Percentiles rank a stretch among this genome's conserved stretches.
Conservation (phyloP, 2,797 vertebrate genomes). For the Agapornis canus region DNA sequence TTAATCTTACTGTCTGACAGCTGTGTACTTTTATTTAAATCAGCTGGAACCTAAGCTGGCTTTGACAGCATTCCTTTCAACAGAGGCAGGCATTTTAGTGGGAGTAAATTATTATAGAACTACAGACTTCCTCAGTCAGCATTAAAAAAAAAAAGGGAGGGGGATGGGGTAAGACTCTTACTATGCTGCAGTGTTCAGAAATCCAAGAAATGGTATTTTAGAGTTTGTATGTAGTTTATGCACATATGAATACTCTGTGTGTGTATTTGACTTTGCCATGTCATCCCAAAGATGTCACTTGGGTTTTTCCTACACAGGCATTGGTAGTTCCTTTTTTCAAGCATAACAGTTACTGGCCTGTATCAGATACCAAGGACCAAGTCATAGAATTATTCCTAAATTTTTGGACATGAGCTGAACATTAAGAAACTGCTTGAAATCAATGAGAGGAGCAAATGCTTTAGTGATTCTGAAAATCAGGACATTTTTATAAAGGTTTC, state of each 20-base stretch:
- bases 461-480: background rate
- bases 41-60: constrained; percentile 45
- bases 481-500: background rate
- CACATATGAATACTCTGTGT: background rate
- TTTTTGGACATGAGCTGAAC: background rate
- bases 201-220: background rate
- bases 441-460: background rate
- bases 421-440: background rate
- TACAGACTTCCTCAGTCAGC: constrained; percentile 45
- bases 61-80: constrained; percentile 66
- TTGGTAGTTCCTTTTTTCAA: background rate
- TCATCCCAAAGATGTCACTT: background rate
- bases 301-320: background rate
- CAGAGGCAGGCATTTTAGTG: constrained; percentile 35
- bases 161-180: background rate
- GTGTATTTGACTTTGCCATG: background rate
- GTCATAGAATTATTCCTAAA: background rate
- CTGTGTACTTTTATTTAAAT: constrained; percentile 67
- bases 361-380: background rate
- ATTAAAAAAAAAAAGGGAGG: background rate
- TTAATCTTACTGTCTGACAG: constrained; percentile 47
- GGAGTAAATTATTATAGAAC: constrained; percentile 58
- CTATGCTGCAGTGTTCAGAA: background rate
- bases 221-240: background rate
- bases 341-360: background rate